phyloP scores from a whole-genome alignment of 2,797 vertebrate species.

The Eospalax fontanierii region DNA sequence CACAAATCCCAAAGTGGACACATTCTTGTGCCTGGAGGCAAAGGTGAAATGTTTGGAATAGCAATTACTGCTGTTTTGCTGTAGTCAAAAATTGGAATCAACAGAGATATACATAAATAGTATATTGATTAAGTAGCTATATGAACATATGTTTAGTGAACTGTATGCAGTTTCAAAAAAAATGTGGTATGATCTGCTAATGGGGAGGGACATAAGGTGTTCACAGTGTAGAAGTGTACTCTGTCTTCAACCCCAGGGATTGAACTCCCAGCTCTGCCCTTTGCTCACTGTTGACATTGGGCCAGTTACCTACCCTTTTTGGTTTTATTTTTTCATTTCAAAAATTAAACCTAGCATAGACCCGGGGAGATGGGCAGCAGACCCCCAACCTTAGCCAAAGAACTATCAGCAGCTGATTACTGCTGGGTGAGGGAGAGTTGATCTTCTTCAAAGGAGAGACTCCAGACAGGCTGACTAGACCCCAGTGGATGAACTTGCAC shows the following conservation, averaged over 20 bases:
- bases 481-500: no score
- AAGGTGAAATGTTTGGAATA: not conserved
- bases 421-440: no score
- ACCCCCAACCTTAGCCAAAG: no score
- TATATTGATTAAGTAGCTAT: not conserved
- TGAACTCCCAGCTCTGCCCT: not conserved
- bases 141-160: no score
- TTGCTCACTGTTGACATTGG: not conserved
- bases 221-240: not conserved
- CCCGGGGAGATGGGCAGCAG: no score
- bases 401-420: no score
- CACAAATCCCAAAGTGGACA: not conserved
- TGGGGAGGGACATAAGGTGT: not conserved
- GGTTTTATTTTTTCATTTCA: conserved; percentile 28
- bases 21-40: not conserved
- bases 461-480: no score
- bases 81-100: not conserved
- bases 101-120: not conserved
- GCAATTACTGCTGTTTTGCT: conserved; percentile 17
- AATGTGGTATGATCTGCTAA: rapidly evolving
- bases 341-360: not conserved
- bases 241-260: not conserved
- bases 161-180: not conserved
- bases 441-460: no score
- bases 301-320: not conserved